A percentile compares a stretch with the other conserved stretches of the same genome.
Conservation (phyloP, 2,113 vertebrate genomes). For the Leptobrachium leishanense region DNA sequence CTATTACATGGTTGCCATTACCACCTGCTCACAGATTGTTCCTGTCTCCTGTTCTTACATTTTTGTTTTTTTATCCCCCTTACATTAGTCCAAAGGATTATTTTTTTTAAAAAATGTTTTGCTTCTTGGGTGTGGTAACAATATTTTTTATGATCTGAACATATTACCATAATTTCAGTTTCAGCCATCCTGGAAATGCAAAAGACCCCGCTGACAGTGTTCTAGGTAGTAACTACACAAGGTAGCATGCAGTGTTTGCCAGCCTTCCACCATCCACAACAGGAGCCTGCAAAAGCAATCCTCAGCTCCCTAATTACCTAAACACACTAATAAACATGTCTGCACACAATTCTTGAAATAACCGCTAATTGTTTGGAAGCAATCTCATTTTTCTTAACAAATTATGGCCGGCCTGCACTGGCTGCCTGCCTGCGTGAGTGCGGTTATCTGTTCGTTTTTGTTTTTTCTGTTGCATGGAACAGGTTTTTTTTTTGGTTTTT, state of each 20-base stretch:
- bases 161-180: constrained; percentile 31
- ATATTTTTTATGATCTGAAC: constrained; percentile 5
- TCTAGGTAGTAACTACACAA: constrained; percentile 14
- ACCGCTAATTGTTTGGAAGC: constrained; percentile 33
- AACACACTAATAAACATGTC: constrained; percentile 21
- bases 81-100: too few relatives aligned
- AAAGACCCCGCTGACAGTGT: background rate
- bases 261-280: constrained; percentile 8
- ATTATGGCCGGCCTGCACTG: constrained; percentile 41
- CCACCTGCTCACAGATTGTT: too few relatives aligned
- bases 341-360: constrained; percentile 39
- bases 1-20: too few relatives aligned
- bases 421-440: constrained; percentile 6
- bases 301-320: constrained; percentile 37
- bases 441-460: constrained; percentile 8
- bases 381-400: constrained; percentile 48
- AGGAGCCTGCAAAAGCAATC: constrained; percentile 25
- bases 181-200: background rate
- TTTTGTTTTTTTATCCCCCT: constrained; percentile 1
- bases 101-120: background rate
- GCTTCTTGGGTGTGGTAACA: background rate
- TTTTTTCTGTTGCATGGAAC: too few relatives aligned
- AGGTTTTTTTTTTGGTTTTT: too few relatives aligned
- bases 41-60: background rate
- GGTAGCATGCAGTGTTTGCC: constrained; percentile 46